Percentiles rank a stretch among this genome's conserved stretches.
phyloP scores from a whole-genome alignment of 1,140 invertebrate species.

The Zophobas atratus region DNA sequence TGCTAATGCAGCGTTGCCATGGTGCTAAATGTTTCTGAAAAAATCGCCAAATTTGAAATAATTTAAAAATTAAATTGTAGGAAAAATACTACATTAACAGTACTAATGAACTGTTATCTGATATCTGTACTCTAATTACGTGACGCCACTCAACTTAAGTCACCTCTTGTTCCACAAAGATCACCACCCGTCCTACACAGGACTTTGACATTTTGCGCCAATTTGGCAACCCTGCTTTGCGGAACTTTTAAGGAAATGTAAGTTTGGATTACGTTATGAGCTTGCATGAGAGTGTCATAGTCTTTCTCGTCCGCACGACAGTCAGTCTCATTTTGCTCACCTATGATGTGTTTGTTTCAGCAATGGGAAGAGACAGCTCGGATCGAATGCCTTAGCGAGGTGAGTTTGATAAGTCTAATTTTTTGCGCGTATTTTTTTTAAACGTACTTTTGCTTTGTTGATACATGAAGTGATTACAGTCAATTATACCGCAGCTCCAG shows the following conservation, averaged over 20 bases:
- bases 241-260: slow-evolving; percentile 27
- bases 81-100: no score
- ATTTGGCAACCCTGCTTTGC: slow-evolving; percentile 22
- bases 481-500: slow-evolving; percentile 91
- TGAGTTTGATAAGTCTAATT: slow-evolving; percentile 68
- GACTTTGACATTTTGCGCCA: not conserved
- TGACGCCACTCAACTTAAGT: no score
- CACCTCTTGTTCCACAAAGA: no score
- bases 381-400: slow-evolving; percentile 89
- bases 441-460: slow-evolving; percentile 54
- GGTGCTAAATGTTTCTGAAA: not conserved
- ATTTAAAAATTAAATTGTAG: not conserved
- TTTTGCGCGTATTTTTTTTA: slow-evolving; percentile 21
- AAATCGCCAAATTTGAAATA: not conserved
- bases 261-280: slow-evolving; percentile 35
- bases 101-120: no score
- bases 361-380: slow-evolving; percentile 83
- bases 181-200: no score
- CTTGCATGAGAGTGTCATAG: slow-evolving; percentile 11
- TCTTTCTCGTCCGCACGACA: slow-evolving; percentile 19
- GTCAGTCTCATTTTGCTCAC: slow-evolving; percentile 6
- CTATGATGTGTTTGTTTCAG: slow-evolving; percentile 72
- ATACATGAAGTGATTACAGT: slow-evolving; percentile 71
- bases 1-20: slow-evolving; percentile 1
- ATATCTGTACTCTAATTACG: no score